Evolutionary conservation across 2,888 invertebrate species (phyloP).

Genomic region (Acronicta aceris): DNA sequence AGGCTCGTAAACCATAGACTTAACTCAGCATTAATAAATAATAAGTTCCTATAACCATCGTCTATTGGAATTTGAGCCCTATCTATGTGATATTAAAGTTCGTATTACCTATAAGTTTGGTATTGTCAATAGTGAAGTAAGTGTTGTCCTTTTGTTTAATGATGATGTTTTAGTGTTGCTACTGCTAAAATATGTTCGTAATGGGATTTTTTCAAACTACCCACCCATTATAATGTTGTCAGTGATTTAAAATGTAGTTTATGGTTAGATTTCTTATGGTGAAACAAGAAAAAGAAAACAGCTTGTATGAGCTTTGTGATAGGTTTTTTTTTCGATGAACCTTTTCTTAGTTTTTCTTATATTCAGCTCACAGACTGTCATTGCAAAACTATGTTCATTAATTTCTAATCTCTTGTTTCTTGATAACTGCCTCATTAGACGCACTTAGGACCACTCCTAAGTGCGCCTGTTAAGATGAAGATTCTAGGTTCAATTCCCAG

Average conservation of each 20-base stretch:
- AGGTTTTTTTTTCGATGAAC: no score
- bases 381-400: no score
- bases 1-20: slow-evolving; percentile 42
- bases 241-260: slow-evolving; percentile 21
- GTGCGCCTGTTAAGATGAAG: no score
- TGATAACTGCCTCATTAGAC: no score
- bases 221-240: slow-evolving; percentile 20
- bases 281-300: neutral
- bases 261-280: slow-evolving; percentile 1
- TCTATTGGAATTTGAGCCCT: slow-evolving; percentile 21
- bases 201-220: slow-evolving; percentile 30
- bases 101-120: neutral
- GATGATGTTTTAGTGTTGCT: slow-evolving; percentile 54
- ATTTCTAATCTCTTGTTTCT: no score
- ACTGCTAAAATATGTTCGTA: slow-evolving; percentile 47
- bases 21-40: slow-evolving; percentile 43
- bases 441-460: no score
- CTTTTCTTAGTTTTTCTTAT: neutral
- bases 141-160: slow-evolving; percentile 34
- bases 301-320: neutral
- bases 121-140: slow-evolving; percentile 14
- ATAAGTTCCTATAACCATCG: slow-evolving; percentile 15
- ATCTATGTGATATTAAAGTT: neutral
- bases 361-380: neutral
- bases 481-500: no score